These are phyloP conservation scores for Botrylloides violaceus DNA, from an alignment of 23 tunicate genomes.

Conservation along the genomic window DNA sequence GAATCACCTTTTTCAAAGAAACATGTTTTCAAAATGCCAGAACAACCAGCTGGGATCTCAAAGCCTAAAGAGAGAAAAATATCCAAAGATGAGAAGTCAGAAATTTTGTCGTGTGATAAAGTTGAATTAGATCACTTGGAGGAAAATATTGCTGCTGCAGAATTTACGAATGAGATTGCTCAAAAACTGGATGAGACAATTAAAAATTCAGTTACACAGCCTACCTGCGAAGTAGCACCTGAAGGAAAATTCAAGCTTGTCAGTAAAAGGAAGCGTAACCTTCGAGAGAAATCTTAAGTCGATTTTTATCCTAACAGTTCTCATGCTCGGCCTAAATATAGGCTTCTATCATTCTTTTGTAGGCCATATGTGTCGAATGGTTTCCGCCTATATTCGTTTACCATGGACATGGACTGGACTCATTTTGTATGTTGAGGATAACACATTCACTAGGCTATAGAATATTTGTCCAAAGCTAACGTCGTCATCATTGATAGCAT, in stretches of 20 bases:
- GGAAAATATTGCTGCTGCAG: constrained; percentile 14
- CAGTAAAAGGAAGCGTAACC: neutral
- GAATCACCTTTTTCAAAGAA: neutral
- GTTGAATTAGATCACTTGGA: constrained; percentile 25
- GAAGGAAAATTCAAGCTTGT: constrained; percentile 5
- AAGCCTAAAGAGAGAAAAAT: neutral
- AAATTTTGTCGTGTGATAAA: constrained; percentile 1
- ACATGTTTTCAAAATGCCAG: constrained; percentile 28
- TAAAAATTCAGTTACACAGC: neutral
- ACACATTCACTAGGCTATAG: too few species aligned
- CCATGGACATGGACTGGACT: too few species aligned
- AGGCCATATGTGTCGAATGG: too few species aligned
- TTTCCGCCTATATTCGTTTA: too few species aligned
- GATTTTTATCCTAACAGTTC: too few species aligned
- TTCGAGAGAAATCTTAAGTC: constrained; percentile 4
- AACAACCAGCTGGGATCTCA: constrained; percentile 6
- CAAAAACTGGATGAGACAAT: constrained; percentile 11
- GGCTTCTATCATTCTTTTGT: too few species aligned
- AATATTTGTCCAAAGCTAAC: too few species aligned
- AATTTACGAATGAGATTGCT: constrained; percentile 20
- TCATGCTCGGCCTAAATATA: too few species aligned
- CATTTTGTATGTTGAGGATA: too few species aligned
- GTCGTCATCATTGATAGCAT: too few species aligned
- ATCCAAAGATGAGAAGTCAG: neutral
- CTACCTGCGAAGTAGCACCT: neutral